Base-by-base conservation (phyloP, 2,113 vertebrate species). In the Chaetodon auriga region DNA sequence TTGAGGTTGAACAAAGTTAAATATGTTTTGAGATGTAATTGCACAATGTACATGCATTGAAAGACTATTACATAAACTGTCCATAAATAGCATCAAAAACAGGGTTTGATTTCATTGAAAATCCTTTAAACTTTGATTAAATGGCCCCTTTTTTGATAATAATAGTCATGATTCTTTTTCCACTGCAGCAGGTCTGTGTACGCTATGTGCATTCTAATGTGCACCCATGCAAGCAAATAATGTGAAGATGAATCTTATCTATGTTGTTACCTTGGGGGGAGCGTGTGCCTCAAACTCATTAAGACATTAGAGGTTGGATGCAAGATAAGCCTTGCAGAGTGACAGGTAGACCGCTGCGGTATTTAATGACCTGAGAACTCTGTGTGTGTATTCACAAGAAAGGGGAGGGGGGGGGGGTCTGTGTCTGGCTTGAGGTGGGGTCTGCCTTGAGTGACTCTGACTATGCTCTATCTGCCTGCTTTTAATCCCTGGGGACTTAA, bases 241-340 rank as follows among this genome's bases (percentile, higher is more conserved):
- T 74, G 19, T 58, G 13, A 11, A 51, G 64, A 80, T 68, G 11
- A 51, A 45, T 69, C 49, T 75, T 75, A 75, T 86, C 62, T 53
- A 2, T 46, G 43, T 48, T 19, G 43, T 75, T 73, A 68, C 75
- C 68, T 68, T 64, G 72, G 15, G 72, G 77, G 57, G 55, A 80
- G 65, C 2, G 41, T 78, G 49, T 41, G 55, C n/a, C 82, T 78
- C 75, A 82, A 77, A 88, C 72, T 87, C 88, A 90, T 89, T 78
- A 89, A 83, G 80, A 85, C 18, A 18, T 78, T 62, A 68, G 15
- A 25, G 38, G 77, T 7, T 84, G 75, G 64, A 69, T 79, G 65
- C 61, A 41, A 83, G 87, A 89, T 86, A 89, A 89, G 75, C 70
- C 51, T 68, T 74, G 41, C 16, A 78, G 75, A 78, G 54, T 77